phyloP scores from a whole-genome alignment of 2,113 vertebrate species.

The Sinocyclocheilus anophthalmus region DNA sequence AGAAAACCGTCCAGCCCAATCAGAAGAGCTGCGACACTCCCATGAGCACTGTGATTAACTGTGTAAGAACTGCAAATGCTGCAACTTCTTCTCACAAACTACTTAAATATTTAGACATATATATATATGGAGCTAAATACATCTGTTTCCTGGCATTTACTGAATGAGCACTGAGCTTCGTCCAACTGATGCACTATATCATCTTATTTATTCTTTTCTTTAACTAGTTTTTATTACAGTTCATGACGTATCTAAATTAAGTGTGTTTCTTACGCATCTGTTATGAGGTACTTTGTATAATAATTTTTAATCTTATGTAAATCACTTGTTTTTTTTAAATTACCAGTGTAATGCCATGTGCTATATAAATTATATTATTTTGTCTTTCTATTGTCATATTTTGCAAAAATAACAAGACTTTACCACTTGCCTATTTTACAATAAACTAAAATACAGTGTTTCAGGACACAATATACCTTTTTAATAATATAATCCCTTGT shows the following conservation, averaged over 20 bases:
- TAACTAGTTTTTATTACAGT: too few relatives aligned
- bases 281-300: background rate
- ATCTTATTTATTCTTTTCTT: background rate
- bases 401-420: background rate
- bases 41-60: background rate
- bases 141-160: background rate
- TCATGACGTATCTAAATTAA: background rate
- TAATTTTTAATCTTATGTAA: too few relatives aligned
- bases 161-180: background rate
- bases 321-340: too few relatives aligned
- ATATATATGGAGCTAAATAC: background rate
- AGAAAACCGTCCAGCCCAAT: background rate
- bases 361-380: too few relatives aligned
- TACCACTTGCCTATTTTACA: background rate
- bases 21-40: background rate
- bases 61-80: background rate
- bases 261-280: background rate
- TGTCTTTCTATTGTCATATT: background rate
- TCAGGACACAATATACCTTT: too few relatives aligned
- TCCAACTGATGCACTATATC: background rate
- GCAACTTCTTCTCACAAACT: background rate
- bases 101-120: background rate
- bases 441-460: background rate
- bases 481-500: too few relatives aligned
- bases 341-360: too few relatives aligned